Percentiles rank a stretch among this genome's conserved stretches.
Conservation (phyloP, 1,140 invertebrate species). For the Drosophila truncata region DNA sequence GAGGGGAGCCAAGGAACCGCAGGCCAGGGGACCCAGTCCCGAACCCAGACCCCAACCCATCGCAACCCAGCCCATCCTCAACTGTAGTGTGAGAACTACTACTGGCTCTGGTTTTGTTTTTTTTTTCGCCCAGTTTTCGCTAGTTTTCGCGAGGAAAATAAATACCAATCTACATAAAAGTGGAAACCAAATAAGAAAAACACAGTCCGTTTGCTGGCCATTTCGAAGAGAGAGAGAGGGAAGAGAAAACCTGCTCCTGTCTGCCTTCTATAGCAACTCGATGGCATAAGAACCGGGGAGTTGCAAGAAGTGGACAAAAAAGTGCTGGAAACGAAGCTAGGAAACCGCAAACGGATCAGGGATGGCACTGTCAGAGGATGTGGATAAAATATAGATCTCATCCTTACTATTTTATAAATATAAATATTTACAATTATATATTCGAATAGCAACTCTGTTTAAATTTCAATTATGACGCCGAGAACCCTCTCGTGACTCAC, state of each 20-base stretch:
- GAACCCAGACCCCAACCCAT: constrained; percentile 36
- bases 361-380: background rate
- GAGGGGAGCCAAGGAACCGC: constrained; percentile 71
- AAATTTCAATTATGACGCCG: background rate
- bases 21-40: constrained; percentile 11
- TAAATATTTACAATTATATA: background rate
- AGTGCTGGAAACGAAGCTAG: constrained; percentile 41
- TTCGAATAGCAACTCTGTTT: background rate
- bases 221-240: constrained; percentile 26
- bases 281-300: constrained; percentile 33
- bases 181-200: constrained; percentile 82
- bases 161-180: constrained; percentile 84
- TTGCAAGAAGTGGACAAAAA: constrained; percentile 39
- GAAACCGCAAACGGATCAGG: constrained; percentile 37
- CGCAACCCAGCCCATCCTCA: constrained; percentile 32
- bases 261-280: constrained; percentile 46
- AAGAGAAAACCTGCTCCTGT: constrained; percentile 64
- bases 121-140: constrained; percentile 43
- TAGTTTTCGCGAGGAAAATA: constrained; percentile 79
- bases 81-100: constrained; percentile 71
- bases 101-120: constrained; percentile 21
- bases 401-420: background rate
- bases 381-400: background rate
- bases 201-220: constrained; percentile 61
- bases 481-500: constrained; percentile 14